phyloP scores from a whole-genome alignment of 2,113 vertebrate species.

The Scomber scombrus region DNA sequence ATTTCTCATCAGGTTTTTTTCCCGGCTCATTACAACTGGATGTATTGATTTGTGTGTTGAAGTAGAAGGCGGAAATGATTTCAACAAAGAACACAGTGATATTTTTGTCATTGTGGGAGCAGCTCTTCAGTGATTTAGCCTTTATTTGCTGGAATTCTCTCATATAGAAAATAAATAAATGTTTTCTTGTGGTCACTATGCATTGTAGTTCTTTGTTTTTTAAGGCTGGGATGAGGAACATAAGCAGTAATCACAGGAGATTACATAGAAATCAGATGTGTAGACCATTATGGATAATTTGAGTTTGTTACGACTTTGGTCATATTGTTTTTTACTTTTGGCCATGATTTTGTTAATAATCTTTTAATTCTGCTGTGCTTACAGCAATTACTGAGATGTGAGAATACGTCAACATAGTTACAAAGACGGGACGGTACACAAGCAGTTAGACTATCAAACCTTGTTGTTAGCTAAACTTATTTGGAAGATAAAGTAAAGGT shows the following conservation, averaged over 20 bases:
- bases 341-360: too few species aligned
- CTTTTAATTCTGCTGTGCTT: too few species aligned
- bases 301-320: neutral
- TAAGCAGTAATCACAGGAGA: neutral
- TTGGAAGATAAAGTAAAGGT: too few species aligned
- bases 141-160: neutral
- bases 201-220: neutral
- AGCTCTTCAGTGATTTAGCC: conserved; percentile 12
- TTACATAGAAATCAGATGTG: neutral
- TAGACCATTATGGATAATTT: neutral
- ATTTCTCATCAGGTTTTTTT: conserved; percentile 22
- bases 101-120: conserved; percentile 15
- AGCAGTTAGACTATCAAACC: too few species aligned
- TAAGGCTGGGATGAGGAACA: neutral
- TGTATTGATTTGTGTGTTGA: conserved; percentile 39
- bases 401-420: too few species aligned
- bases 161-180: neutral
- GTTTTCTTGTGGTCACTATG: neutral
- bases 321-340: too few species aligned
- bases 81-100: conserved; percentile 7
- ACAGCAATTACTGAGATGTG: too few species aligned
- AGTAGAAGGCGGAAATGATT: conserved; percentile 19
- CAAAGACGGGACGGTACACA: too few species aligned
- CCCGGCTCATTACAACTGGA: conserved; percentile 21
- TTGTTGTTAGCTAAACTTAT: too few species aligned